phyloP scores from a whole-genome alignment of 2,113 vertebrate genomes.

The Rynchops niger region DNA sequence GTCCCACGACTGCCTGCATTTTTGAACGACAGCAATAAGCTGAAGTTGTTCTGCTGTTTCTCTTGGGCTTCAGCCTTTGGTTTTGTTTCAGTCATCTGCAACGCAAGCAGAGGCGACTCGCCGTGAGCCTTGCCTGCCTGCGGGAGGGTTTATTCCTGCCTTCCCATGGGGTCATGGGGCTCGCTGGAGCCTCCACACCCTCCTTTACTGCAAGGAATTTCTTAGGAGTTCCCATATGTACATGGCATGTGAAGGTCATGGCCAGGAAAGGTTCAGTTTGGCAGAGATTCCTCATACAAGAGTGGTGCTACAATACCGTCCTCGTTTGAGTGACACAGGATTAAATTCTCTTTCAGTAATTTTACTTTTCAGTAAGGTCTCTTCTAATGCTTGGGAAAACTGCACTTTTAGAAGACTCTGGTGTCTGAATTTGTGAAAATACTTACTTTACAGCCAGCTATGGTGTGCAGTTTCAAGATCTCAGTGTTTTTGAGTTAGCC shows the following conservation, averaged over 20 bases:
- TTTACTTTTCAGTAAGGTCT: no score
- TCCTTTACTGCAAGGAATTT: background rate
- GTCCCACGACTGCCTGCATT: background rate
- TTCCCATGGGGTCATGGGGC: background rate
- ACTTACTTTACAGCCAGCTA: no score
- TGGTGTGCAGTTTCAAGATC: no score
- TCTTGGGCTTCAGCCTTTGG: background rate
- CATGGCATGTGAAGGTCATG: background rate
- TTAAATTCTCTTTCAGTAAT: no score
- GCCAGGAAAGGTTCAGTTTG: background rate
- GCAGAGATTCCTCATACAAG: background rate
- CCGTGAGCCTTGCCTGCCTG: background rate
- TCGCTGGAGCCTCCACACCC: background rate
- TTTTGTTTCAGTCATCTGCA: background rate
- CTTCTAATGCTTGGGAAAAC: no score
- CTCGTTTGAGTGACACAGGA: background rate
- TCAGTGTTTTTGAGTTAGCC: no score
- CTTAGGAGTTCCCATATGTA: background rate
- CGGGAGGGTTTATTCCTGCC: background rate
- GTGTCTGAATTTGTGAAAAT: no score
- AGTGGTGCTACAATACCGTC: background rate
- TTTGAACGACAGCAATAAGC: background rate
- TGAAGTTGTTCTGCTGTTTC: background rate
- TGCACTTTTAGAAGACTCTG: no score
- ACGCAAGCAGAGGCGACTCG: background rate